Evolutionary conservation across 2,113 vertebrate species (phyloP), one percentile per base, ranked within the genome.

Genomic region (Apodemus speciosus): DNA sequence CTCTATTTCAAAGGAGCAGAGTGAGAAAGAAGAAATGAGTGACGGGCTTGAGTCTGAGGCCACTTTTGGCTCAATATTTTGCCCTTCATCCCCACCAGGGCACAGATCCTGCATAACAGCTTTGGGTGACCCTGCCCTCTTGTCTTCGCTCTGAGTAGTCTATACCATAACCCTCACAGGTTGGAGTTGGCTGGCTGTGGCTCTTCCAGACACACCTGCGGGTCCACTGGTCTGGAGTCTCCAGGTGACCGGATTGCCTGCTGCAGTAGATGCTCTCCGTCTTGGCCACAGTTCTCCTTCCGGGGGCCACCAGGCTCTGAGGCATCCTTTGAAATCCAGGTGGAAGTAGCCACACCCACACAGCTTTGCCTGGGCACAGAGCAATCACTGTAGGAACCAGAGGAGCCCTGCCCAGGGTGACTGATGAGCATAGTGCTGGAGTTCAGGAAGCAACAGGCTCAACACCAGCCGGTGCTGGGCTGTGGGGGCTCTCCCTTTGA

Each of bases 261-360:
- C 58, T 76, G 38, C 62, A 53, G 16, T 43, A n/a, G 11, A n/a
- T 56, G 18, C 58, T 66, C 18, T 76, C 27, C 56, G 40, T 4
- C 9, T 51, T 72, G 32, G 23, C 64, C 32, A 68, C 64, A 49
- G 51, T 49, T 86, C 51, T 46, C 75, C 49, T 23, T 76, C 32
- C 62, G 69, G 72, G 46, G 4, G 8, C 80, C 62, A 51, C 83
- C 64, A 6, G 66, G 60, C 25, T 73, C 53, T 9, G 32, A 16
- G 38, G 62, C 51, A 90, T 56, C 69, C 79, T 66, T 71, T 66
- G 84, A 83, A 88, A 88, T 88, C 77, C 60, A 84, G 69, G 25
- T 60, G 71, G 60, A 76, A n/a, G 60, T n/a, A 76, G 35, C 15
- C 69, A 60, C 16, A 3, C 35, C 21, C 53, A 25, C 43, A 56